Base-by-base conservation (phyloP, 2,888 invertebrate genomes). In the Invenusta paracnida region DNA sequence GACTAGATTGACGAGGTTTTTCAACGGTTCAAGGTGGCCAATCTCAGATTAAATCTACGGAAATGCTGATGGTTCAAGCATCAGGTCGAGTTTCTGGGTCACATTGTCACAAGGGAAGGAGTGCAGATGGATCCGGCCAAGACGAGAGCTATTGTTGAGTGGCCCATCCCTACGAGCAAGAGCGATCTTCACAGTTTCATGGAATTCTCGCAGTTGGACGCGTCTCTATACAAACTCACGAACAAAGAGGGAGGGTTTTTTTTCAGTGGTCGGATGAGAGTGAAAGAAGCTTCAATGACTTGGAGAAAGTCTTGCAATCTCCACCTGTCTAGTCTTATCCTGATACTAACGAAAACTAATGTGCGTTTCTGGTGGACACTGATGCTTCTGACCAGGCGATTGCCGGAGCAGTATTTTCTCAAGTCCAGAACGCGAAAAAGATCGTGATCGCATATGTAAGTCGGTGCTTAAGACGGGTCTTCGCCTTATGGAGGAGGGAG, bases 51-150 rank as follows among this genome's bases (percentile, higher is more conserved):
- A 30, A 85, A 30, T 29, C n/a, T 31, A 17, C n/a, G 29, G 17
- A 88, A 88, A 31, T 86, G 87, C 84, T 25, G 81, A 0, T 85
- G 88, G 48, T 87, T 87, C 17, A 66, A 87, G 84, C 83, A 29
- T 30, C 29, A 84, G 28, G 83, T 85, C 2, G 25, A n/a, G 0
- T 85, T 81, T 29, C 30, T 85, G 79, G 85, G 85, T 13, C 85
- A 85, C 27, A 0, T 1, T 11, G 84, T 85, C 27, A 28, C 84
- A 0, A 5, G 0, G 0, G 85, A 0, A 13, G 85, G 85, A 29
- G 17, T 85, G 0, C n/a, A 1, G 1, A 85, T 29, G 30, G 27
- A 29, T 1, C 82, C 82, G 11, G n/a, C 25, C 11, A 85, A 85
- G 29, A 28, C 79, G 23, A 30, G 11, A n/a, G 85, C 11, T 23